Conservation (phyloP, 2,113 vertebrate genomes). For the Oryzias javanicus region DNA sequence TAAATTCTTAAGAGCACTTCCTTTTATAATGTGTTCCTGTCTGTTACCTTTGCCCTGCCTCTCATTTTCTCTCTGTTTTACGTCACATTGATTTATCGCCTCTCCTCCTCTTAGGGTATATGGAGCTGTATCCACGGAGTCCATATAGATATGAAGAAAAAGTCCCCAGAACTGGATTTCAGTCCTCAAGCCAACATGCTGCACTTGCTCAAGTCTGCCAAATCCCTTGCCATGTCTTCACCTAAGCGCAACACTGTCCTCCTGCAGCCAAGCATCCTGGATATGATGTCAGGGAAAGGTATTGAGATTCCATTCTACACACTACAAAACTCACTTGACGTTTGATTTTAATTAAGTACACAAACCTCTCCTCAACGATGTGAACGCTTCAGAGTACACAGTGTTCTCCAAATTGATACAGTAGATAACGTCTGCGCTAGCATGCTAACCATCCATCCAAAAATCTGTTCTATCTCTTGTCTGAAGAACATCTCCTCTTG, state of each 20-base stretch:
- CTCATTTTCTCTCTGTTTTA: constrained; percentile 3
- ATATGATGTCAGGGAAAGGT: constrained; percentile 89
- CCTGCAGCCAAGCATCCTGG: constrained; percentile 84
- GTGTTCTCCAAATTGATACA: background rate
- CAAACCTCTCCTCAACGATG: constrained; percentile 17
- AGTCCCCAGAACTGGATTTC: constrained; percentile 88
- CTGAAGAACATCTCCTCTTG: constrained; percentile 61
- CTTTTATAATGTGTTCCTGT: constrained; percentile 16
- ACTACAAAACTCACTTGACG: background rate
- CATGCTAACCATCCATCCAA: constrained; percentile 40
- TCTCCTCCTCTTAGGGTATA: constrained; percentile 83
- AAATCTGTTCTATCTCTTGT: constrained; percentile 48
- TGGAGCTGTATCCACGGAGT: constrained; percentile 98
- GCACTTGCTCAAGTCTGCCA: constrained; percentile 91
- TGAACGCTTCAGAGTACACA: constrained; percentile 20
- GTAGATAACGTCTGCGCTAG: constrained; percentile 35
- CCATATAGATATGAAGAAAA: constrained; percentile 95
- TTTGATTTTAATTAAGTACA: background rate
- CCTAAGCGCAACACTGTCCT: constrained; percentile 87
- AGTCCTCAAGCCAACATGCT: constrained; percentile 97
- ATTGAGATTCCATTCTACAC: constrained; percentile 35
- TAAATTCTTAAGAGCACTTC: constrained; percentile 16
- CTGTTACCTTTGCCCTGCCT: background rate
- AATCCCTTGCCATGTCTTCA: constrained; percentile 90
- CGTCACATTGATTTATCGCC: constrained; percentile 5